These are phyloP conservation scores for Choloepus didactylus DNA, from an alignment of 2,797 vertebrate species.

Conservation along the genomic window DNA sequence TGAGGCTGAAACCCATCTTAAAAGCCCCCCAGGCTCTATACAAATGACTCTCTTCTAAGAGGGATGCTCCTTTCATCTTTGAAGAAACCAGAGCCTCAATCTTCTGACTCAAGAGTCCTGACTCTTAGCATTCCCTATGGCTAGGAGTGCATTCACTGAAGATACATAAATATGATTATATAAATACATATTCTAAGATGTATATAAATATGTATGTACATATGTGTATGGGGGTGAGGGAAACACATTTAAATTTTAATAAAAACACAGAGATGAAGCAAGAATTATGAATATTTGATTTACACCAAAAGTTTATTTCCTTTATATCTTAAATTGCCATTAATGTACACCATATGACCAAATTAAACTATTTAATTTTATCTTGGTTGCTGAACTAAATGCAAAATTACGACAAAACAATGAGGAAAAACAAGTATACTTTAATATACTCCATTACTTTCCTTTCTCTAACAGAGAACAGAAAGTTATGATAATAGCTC, in stretches of 20 bases:
- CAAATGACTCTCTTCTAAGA: background rate
- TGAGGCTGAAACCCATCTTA: background rate
- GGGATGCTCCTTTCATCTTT: background rate
- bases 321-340: background rate
- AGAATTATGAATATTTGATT: background rate
- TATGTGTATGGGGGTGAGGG: no score
- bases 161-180: background rate
- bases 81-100: background rate
- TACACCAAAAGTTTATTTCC: background rate
- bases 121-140: background rate
- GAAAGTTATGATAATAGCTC: background rate
- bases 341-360: background rate
- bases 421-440: background rate
- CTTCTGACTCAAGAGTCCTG: background rate
- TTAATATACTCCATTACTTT: background rate
- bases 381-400: background rate
- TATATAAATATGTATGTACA: background rate
- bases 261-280: background rate
- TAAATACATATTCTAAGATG: background rate
- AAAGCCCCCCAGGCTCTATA: background rate
- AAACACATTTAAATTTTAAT: background rate
- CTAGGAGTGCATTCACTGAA: background rate
- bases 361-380: background rate
- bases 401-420: background rate
- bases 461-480: background rate